Evolutionary conservation across 2,797 vertebrate genomes (phyloP).

Genomic region (Sciaenops ocellatus): DNA sequence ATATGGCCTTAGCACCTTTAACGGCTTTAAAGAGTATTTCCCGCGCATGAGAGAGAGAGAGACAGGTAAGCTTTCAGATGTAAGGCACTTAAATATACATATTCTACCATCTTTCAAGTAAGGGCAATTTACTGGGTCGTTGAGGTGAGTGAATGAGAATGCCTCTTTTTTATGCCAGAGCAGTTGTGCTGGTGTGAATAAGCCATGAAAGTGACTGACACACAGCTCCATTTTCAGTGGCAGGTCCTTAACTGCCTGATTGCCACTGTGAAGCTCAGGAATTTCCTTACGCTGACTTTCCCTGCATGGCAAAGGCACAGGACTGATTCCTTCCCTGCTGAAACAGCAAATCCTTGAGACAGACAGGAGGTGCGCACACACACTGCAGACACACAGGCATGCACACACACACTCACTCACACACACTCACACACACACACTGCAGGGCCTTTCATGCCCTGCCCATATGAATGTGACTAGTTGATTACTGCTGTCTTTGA

Average conservation of each 20-base stretch:
- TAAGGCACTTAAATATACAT: slow-evolving; percentile 39
- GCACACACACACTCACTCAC: slow-evolving; percentile 27
- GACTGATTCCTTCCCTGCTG: slow-evolving; percentile 83
- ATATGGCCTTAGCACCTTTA: neutral
- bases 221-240: slow-evolving; percentile 80
- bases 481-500: slow-evolving; percentile 72
- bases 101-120: slow-evolving; percentile 53
- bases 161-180: slow-evolving; percentile 59
- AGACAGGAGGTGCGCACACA: slow-evolving; percentile 54
- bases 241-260: slow-evolving; percentile 85
- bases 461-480: slow-evolving; percentile 60
- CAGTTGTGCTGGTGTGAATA: slow-evolving; percentile 76
- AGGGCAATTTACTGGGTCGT: slow-evolving; percentile 65
- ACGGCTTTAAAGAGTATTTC: neutral
- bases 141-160: slow-evolving; percentile 69
- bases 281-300: slow-evolving; percentile 82
- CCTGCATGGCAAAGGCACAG: slow-evolving; percentile 71
- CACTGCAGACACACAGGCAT: slow-evolving; percentile 26
- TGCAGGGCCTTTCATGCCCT: slow-evolving; percentile 52
- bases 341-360: slow-evolving; percentile 81
- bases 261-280: slow-evolving; percentile 81
- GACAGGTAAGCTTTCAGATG: slow-evolving; percentile 35
- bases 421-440: slow-evolving; percentile 9
- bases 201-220: slow-evolving; percentile 84
- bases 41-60: neutral